A percentile compares a stretch with the other conserved stretches of the same genome.
These are phyloP conservation scores for Samia ricini DNA, from an alignment of 1,140 invertebrate species.

Conservation along the genomic window DNA sequence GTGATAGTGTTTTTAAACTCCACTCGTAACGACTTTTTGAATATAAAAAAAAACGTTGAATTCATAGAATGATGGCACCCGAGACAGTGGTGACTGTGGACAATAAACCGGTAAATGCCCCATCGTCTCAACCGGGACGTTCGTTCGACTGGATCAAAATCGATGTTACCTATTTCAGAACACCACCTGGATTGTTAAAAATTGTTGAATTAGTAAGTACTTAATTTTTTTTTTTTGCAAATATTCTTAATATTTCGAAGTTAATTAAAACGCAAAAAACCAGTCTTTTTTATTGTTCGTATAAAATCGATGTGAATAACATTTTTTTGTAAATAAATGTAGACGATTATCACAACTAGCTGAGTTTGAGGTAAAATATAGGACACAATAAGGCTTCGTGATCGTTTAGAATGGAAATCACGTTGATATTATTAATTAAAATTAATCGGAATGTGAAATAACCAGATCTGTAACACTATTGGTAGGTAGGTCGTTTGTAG, in stretches of 20 bases:
- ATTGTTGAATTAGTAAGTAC: constrained; percentile 79
- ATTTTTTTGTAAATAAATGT: neutral
- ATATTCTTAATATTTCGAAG: too few relatives aligned
- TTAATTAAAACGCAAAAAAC: neutral
- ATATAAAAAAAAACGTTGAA: constrained; percentile 19
- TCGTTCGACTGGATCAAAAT: constrained; percentile 79
- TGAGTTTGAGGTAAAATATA: neutral
- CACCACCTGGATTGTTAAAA: constrained; percentile 80
- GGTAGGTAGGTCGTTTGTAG: neutral
- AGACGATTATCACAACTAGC: neutral
- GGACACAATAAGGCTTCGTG: neutral
- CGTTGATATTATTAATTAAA: neutral
- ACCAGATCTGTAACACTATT: neutral
- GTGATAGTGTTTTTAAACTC: constrained; percentile 49
- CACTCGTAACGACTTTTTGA: constrained; percentile 26
- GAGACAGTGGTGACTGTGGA: constrained; percentile 83
- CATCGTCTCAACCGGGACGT: constrained; percentile 75
- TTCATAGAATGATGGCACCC: constrained; percentile 80
- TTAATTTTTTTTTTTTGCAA: neutral
- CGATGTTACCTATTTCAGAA: constrained; percentile 81
- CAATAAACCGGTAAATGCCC: constrained; percentile 74
- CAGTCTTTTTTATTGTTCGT: neutral
- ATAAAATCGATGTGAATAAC: neutral
- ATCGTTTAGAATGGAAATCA: neutral
- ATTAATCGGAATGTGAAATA: neutral